These are phyloP conservation scores for Pseudoatta argentina DNA, from an alignment of 1,140 invertebrate species.

Conservation along the genomic window DNA sequence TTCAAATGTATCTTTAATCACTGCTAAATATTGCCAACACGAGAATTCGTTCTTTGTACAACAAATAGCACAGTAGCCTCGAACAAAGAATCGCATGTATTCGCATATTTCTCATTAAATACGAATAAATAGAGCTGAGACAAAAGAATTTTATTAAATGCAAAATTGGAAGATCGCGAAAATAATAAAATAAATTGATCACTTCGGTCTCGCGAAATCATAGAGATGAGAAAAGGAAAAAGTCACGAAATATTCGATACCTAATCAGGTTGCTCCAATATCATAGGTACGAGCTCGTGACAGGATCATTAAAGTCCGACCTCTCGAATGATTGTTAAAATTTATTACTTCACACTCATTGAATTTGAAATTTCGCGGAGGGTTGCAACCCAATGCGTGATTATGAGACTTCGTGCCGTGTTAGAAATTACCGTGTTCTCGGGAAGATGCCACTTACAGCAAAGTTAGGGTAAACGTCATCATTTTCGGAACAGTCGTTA, in stretches of 20 bases:
- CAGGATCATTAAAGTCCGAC: conserved; percentile 53
- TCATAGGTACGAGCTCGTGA: not conserved
- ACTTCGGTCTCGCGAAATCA: conserved; percentile 7
- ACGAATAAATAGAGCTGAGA: conserved; percentile 65
- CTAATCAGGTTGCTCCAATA: conserved; percentile 60
- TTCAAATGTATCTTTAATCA: conserved; percentile 19
- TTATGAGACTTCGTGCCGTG: not conserved
- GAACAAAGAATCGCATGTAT: conserved; percentile 15
- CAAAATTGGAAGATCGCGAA: conserved; percentile 26
- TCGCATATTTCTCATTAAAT: conserved; percentile 70
- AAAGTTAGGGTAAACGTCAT: conserved; percentile 39
- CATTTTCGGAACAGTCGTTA: conserved; percentile 35
- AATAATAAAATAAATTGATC: conserved; percentile 76
- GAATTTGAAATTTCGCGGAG: conserved; percentile 46
- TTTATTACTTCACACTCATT: conserved; percentile 51
- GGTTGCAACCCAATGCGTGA: not conserved
- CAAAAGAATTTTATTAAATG: conserved; percentile 55
- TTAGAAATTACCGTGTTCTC: conserved; percentile 20
- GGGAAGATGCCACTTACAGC: conserved; percentile 20
- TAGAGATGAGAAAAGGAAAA: conserved; percentile 30
- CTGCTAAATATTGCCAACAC: not conserved
- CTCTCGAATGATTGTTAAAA: conserved; percentile 56
- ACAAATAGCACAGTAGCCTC: not conserved
- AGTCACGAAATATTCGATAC: conserved; percentile 63
- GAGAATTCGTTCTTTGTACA: not conserved